Evolutionary conservation across 2,113 vertebrate genomes (phyloP), one percentile per base, ranked within the genome.

Genomic region (Agelaius phoeniceus): DNA sequence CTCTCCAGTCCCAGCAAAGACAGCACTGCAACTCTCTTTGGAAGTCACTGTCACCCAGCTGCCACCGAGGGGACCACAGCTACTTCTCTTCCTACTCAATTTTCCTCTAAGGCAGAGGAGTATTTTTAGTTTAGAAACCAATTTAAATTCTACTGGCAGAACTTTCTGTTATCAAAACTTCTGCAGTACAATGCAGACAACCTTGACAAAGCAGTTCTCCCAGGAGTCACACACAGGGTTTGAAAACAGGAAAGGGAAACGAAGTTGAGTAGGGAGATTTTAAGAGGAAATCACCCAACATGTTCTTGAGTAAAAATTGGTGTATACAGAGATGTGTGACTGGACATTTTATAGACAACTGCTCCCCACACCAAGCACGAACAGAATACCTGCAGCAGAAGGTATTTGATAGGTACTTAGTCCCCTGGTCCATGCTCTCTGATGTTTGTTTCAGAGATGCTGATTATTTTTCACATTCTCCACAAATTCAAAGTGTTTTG

Each of bases 181-280:
- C 62, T 2, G 55, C 75, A 63, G 67, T 7, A 55, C 85, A 80
- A 73, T 8, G 46, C 43, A 83, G 87, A 66, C 84, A 83, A 59
- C 87, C 84, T 82, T 94, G 92, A 87, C 77, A 93, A 88, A 71
- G 85, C 75, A n/a, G 27, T 55, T 88, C 83, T 93, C 85, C 82
- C 68, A 31, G 26, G 55, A 92, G 75, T 37, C 79, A 71, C 67
- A 49, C 27, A 15, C 24, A 59, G 68, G 51, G 63, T 16, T 73
- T 80, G 13, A 91, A 84, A 90, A 90, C 86, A 93, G 89, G 84
- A 96, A 95, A 84, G 18, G 75, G 93, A 92, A 93, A 82, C 16
- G 5, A 84, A 78, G 57, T 62, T 39, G 72, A 80, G 68, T 2
- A 43, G 67, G 37, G 57, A 84, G 52, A 80, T 37, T 58, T 75